These are phyloP conservation scores for Scolopax rusticola DNA, from an alignment of 2,797 vertebrate species.

Conservation along the genomic window DNA sequence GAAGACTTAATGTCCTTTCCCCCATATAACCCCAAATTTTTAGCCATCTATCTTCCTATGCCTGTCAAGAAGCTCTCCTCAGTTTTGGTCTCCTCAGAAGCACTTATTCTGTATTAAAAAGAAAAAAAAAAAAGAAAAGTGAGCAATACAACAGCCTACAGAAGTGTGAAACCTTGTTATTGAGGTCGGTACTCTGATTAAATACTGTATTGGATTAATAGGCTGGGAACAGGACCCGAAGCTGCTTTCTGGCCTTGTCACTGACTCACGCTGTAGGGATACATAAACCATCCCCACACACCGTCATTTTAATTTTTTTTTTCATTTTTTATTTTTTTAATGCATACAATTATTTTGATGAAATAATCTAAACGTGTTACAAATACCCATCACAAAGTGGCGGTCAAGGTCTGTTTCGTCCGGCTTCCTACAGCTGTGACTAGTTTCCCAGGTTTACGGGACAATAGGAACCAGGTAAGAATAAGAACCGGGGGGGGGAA, in stretches of 20 bases:
- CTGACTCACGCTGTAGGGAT: too few species aligned
- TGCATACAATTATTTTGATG: too few species aligned
- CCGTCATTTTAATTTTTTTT: not conserved
- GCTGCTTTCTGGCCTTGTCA: not conserved
- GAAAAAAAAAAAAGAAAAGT: too few species aligned
- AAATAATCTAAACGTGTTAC: not conserved
- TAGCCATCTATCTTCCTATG: not conserved
- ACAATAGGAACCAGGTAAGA: too few species aligned
- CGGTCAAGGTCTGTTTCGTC: not conserved
- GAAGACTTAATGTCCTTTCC: not conserved
- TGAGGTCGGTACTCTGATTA: not conserved
- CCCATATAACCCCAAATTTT: not conserved
- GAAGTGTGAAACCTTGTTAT: not conserved
- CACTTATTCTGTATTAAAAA: rapidly evolving
- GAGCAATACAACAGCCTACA: too few species aligned
- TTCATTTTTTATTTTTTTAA: not conserved
- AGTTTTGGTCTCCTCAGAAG: not conserved
- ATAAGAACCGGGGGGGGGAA: rapidly evolving
- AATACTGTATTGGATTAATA: not conserved
- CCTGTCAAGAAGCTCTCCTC: not conserved
- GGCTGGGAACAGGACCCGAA: not conserved
- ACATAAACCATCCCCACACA: not conserved
- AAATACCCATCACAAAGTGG: not conserved
- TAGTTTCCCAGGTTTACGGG: not conserved
- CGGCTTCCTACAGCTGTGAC: not conserved